phyloP scores from a whole-genome alignment of 2,888 invertebrate genomes.

The Creontiades dilutus region DNA sequence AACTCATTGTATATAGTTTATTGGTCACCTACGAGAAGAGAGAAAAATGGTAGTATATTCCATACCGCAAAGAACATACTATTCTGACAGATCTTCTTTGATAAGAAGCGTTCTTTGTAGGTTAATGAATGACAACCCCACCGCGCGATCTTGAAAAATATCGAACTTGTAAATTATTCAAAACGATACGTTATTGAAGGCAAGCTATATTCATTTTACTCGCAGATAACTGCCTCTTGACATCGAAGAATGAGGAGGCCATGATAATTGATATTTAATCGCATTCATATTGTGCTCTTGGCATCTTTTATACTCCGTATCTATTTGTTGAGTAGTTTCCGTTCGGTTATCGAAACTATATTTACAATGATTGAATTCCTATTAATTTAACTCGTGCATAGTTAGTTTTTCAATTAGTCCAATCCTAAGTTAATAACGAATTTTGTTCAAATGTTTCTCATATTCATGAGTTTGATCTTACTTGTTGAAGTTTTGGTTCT shows the following conservation, averaged over 20 bases:
- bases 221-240: not conserved
- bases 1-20: constrained; percentile 38
- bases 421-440: too few relatives aligned
- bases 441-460: too few relatives aligned
- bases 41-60: not conserved
- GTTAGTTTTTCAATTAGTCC: too few relatives aligned
- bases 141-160: not conserved
- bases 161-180: not conserved
- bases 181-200: not conserved
- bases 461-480: too few relatives aligned
- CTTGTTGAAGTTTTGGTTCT: too few relatives aligned
- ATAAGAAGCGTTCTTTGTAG: not conserved
- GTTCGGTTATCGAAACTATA: too few relatives aligned
- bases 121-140: not conserved
- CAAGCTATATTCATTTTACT: not conserved
- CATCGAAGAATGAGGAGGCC: not conserved
- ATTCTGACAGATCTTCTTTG: not conserved
- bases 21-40: not conserved
- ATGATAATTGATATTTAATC: not conserved
- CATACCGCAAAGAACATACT: not conserved
- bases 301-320: too few relatives aligned
- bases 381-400: too few relatives aligned
- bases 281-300: not conserved
- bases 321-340: too few relatives aligned
- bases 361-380: too few relatives aligned